These are phyloP conservation scores for Diachasma alloeum DNA, from an alignment of 1,140 invertebrate species.

Conservation along the genomic window DNA sequence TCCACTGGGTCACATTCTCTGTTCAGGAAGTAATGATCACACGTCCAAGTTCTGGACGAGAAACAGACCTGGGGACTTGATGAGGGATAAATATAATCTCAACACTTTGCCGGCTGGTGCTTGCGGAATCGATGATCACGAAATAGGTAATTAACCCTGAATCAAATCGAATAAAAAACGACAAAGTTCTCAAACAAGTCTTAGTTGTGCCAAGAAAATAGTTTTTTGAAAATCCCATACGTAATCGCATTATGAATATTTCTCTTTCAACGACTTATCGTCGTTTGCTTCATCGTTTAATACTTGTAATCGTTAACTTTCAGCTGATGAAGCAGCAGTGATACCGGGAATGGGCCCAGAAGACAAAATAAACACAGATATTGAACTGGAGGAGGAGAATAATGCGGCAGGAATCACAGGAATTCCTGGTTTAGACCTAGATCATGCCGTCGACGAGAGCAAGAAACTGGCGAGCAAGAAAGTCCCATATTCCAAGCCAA, in stretches of 20 bases:
- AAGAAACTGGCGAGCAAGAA: conserved; percentile 76
- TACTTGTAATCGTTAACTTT: conserved; percentile 23
- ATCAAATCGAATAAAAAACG: too few relatives aligned
- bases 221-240: too few relatives aligned
- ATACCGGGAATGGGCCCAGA: conserved; percentile 97
- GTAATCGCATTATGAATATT: background rate
- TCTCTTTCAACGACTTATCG: too few relatives aligned
- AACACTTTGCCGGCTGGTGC: conserved; percentile 86
- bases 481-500: conserved; percentile 93
- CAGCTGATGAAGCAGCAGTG: conserved; percentile 76
- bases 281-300: conserved; percentile 1
- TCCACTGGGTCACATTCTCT: conserved; percentile 97
- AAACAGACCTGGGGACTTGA: conserved; percentile 96
- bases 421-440: conserved; percentile 89
- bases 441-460: conserved; percentile 75
- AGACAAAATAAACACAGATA: conserved; percentile 79
- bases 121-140: conserved; percentile 76
- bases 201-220: too few relatives aligned
- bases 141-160: conserved; percentile 68
- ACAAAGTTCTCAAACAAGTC: too few relatives aligned
- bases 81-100: conserved; percentile 97
- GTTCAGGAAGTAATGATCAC: conserved; percentile 98
- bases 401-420: conserved; percentile 32
- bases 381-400: conserved; percentile 56
- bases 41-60: conserved; percentile 99